These are phyloP conservation scores for Helleia helle DNA, from an alignment of 2,888 invertebrate genomes.

Conservation along the genomic window DNA sequence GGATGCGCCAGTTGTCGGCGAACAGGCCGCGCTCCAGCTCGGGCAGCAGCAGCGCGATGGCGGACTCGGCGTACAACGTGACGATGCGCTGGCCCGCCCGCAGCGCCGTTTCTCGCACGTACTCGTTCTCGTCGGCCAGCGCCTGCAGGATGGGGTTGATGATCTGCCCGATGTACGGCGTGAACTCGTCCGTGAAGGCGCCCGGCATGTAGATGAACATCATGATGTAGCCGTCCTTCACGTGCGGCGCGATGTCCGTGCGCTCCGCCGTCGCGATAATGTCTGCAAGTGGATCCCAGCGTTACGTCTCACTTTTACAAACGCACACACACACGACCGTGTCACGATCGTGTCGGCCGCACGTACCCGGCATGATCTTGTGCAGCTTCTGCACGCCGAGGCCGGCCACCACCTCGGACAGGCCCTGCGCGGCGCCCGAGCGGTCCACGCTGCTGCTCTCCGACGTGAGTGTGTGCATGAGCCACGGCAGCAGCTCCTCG, in stretches of 20 bases:
- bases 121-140: constrained; percentile 98
- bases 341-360: too few relatives aligned
- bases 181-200: constrained; percentile 96
- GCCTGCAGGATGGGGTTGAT: constrained; percentile 98
- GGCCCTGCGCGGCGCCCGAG: constrained; percentile 96
- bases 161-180: constrained; percentile 96
- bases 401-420: constrained; percentile 98
- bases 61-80: constrained; percentile 95
- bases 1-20: constrained; percentile 98
- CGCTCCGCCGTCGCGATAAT: constrained; percentile 95
- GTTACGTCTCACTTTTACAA: constrained; percentile 41
- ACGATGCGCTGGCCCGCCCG: constrained; percentile 98
- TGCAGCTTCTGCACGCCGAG: constrained; percentile 95
- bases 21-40: constrained; percentile 95
- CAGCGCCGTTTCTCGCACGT: constrained; percentile 96
- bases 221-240: constrained; percentile 99
- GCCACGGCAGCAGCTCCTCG: constrained; percentile 97
- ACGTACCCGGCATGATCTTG: constrained; percentile 91
- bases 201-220: constrained; percentile 99
- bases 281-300: constrained; percentile 60
- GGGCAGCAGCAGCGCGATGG: constrained; percentile 92
- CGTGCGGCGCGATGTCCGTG: constrained; percentile 94
- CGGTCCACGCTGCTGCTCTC: constrained; percentile 96
- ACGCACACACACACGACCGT: too few relatives aligned
- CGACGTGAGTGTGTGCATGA: constrained; percentile 97